phyloP scores from a whole-genome alignment of 2,797 vertebrate species.

The Syngnathus acus region DNA sequence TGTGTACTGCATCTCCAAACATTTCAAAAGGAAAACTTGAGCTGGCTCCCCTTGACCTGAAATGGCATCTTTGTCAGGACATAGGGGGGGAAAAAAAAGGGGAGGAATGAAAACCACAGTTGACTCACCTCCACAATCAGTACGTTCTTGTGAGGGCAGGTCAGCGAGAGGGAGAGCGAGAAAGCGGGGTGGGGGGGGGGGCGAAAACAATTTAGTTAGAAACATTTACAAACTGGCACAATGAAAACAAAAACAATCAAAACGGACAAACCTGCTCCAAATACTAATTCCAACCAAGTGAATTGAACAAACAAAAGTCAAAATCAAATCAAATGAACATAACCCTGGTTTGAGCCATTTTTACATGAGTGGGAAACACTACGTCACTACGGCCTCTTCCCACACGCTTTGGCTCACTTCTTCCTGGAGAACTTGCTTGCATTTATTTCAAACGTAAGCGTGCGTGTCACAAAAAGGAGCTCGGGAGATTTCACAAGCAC shows the following conservation, averaged over 20 bases:
- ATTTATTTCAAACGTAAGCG: conserved; percentile 27
- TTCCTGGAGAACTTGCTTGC: conserved; percentile 23
- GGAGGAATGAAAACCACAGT: conserved; percentile 24
- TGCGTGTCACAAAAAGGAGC: conserved; percentile 29
- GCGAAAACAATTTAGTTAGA: conserved; percentile 33
- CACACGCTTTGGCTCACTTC: conserved; percentile 22
- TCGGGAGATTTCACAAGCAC: conserved; percentile 46
- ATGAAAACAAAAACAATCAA: no score
- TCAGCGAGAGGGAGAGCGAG: conserved; percentile 15
- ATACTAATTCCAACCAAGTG: no score
- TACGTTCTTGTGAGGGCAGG: conserved; percentile 62
- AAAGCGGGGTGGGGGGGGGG: conserved; percentile 20
- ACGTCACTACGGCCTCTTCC: conserved; percentile 12
- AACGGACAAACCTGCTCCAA: no score
- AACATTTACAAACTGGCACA: conserved; percentile 13
- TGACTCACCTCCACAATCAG: conserved; percentile 76
- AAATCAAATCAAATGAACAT: no score
- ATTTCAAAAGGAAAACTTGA: conserved; percentile 25
- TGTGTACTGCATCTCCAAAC: conserved; percentile 42
- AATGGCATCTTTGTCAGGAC: conserved; percentile 20
- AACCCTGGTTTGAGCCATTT: conserved; percentile 16
- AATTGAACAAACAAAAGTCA: no score
- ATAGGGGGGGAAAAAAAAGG: conserved; percentile 12
- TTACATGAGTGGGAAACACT: neutral
- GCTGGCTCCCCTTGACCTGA: conserved; percentile 35